Conservation (phyloP, 2,888 invertebrate genomes). For the Sisyra nigra region DNA sequence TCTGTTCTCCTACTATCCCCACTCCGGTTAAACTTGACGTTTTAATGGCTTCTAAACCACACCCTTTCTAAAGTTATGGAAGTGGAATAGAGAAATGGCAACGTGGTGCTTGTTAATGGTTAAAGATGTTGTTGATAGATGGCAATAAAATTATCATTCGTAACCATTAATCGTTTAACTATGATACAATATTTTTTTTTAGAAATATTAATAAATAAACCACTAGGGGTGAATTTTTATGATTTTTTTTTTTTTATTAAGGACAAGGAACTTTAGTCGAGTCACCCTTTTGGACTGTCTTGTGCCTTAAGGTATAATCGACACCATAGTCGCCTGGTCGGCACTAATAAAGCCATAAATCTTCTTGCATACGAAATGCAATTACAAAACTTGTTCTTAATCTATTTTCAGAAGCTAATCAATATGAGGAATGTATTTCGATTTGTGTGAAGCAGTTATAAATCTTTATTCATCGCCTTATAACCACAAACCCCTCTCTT, state of each 20-base stretch:
- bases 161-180: no score
- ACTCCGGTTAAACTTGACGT: not conserved
- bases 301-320: not conserved
- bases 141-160: constrained; percentile 1
- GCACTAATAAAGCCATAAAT: constrained; percentile 13
- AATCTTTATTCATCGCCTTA: not conserved
- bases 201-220: no score
- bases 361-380: constrained; percentile 12
- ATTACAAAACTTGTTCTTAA: constrained; percentile 11
- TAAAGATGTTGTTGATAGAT: constrained; percentile 6
- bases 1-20: not conserved
- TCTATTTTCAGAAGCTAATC: constrained; percentile 10
- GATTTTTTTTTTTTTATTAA: no score
- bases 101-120: constrained; percentile 2
- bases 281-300: no score
- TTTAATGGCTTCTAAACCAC: constrained; percentile 9
- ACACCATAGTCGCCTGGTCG: constrained; percentile 1
- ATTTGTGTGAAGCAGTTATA: constrained; percentile 4
- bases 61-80: constrained; percentile 8
- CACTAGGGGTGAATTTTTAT: no score
- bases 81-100: constrained; percentile 5
- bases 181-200: no score
- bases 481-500: no score
- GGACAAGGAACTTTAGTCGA: no score
- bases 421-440: constrained; percentile 8